Evolutionary conservation across 2,113 vertebrate genomes (phyloP), one percentile per base, ranked within the genome.

Genomic region (Lates calcarifer): DNA sequence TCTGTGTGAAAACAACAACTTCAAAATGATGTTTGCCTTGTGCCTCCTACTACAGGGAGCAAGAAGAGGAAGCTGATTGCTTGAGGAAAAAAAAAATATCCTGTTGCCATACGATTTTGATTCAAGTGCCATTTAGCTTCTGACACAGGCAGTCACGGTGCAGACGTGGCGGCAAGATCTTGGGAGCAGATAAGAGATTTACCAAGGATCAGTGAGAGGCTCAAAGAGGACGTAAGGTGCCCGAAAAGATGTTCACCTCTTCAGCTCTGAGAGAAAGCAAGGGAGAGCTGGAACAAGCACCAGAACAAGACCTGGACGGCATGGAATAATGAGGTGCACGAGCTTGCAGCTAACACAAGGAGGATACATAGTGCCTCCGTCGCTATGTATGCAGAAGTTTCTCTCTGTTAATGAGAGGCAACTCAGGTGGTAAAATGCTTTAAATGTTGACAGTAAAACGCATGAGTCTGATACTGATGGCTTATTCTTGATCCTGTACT

Each of bases 51-150:
- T 22, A 71, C 65, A 53, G 61, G 49, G 60, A 90, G 49, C 14
- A 33, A 67, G 24, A 33, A 67, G 24, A 66, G 41, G 37, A 70
- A 53, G 73, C 79, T 2, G 69, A 49, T 57, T 67, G 77, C 86
- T 88, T 56, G 49, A 62, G 80, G 64, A 66, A 28, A 65, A 74
- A 82, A 70, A 65, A 66, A 88, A 84, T 77, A 91, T 81, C 79
- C 53, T 10, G 15, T 68, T 64, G 77, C 82, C 77, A 4, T 71
- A 82, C 83, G 62, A 90, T 84, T 82, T 79, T 2, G 4, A 89
- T 82, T 89, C 82, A 86, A 84, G 84, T 75, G 70, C 56, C 82
- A 83, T 91, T 93, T 89, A 91, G 80, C 83, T 69, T 83, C 79
- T 74, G 83, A 89, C 89, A 71, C 70, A 58, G 69, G 69, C 81